phyloP scores from a whole-genome alignment of 2,888 invertebrate genomes.

The Fragum fragum region DNA sequence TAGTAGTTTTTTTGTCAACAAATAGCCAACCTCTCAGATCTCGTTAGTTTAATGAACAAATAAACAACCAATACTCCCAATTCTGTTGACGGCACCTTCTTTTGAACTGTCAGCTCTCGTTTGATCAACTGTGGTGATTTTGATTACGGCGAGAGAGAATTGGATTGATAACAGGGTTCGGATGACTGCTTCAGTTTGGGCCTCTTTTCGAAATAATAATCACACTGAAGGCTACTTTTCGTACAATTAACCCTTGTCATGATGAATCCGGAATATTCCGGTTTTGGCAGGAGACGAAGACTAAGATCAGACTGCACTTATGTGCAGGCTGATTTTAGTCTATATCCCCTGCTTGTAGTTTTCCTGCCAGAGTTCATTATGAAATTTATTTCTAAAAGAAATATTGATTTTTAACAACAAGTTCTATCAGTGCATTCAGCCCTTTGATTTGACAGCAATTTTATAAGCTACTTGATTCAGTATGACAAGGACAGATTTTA shows the following conservation, averaged over 20 bases:
- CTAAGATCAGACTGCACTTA: too few relatives aligned
- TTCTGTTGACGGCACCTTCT: constrained; percentile 8
- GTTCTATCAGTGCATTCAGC: too few relatives aligned
- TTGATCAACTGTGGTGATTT: constrained; percentile 10
- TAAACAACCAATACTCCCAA: background rate
- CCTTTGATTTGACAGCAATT: too few relatives aligned
- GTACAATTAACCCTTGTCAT: background rate
- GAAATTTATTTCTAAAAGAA: too few relatives aligned
- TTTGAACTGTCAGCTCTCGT: constrained; percentile 15
- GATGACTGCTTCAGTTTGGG: background rate
- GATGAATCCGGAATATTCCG: too few relatives aligned
- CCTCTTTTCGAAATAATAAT: background rate
- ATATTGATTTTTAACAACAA: too few relatives aligned
- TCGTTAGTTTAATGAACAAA: constrained; percentile 4
- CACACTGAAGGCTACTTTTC: background rate
- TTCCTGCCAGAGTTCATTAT: too few relatives aligned
- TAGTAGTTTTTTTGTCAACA: background rate
- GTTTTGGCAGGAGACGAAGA: too few relatives aligned
- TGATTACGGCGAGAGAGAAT: background rate
- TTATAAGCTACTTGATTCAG: too few relatives aligned
- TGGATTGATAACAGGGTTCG: background rate
- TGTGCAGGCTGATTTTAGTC: too few relatives aligned
- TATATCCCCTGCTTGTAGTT: too few relatives aligned
- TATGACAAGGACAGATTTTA: too few relatives aligned
- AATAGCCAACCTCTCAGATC: background rate